Evolutionary conservation across 2,113 vertebrate genomes (phyloP), one percentile per base, ranked within the genome.

Genomic region (Setophaga petechia): DNA sequence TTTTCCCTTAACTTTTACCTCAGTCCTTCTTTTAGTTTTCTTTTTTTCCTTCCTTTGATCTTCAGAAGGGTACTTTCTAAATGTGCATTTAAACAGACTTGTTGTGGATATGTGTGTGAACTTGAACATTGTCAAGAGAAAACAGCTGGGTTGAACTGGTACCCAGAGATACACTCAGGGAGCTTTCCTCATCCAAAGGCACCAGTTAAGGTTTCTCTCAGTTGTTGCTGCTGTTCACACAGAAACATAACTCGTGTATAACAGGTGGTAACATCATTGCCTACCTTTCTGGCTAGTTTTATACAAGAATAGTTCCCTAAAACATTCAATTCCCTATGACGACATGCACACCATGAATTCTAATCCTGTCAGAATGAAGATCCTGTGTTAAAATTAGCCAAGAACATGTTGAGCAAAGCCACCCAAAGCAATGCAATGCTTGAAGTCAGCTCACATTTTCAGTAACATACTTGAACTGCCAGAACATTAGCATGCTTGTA

Each of bases 51-150:
- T 80, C 55, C 13, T 17, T 61, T 51, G 31, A 28, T 81, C 41
- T 91, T 75, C 78, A 69, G 62, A 79, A 87, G 44, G 31, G 13
- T 73, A 10, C 66, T 96, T 95, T 55, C 24, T 69, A 58, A 90
- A 52, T 37, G 10, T 63, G 20, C 25, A 12, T 54, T 57, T 58
- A 20, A 46, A 35, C 9, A 59, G 20, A 16, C 27, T 19, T 2
- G 0, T 35, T 87, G 65, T 25, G 39, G 52, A 12, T 59, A 18
- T 13, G 37, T 28, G 74, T 52, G 35, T 51, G 54, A 59, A n/a
- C 12, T n/a, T 62, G 35, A 31, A 39, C 18, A 6, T 9, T 49
- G 46, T 41, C 58, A 31, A 24, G 31, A 57, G 49, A 57, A 93
- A 72, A 47, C 35, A 68, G 17, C 37, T 94, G 69, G 12, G 33